A percentile compares a stretch with the other conserved stretches of the same genome.
Evolutionary conservation across 2,113 vertebrate species (phyloP).

Genomic region (Hyaena hyaena): DNA sequence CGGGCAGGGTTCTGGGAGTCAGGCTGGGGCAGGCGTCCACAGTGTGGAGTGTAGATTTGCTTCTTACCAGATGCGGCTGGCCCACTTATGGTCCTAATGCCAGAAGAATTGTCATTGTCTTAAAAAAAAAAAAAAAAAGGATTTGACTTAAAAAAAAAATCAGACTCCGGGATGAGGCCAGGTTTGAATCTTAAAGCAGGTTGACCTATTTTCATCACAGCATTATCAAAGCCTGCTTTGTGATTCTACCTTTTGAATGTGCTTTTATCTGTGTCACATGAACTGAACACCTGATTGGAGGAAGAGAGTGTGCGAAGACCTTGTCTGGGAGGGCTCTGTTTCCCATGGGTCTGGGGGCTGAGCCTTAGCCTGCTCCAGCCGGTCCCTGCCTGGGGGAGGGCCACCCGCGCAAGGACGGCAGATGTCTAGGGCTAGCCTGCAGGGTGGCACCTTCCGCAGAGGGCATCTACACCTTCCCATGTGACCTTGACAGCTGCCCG

Average conservation of each 20-base stretch:
- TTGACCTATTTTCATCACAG: conserved; percentile 70
- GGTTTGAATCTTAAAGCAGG: conserved; percentile 66
- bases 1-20: not conserved
- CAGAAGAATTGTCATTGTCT: conserved; percentile 50
- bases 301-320: not conserved
- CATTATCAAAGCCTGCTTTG: conserved; percentile 71
- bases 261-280: conserved; percentile 51
- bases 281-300: conserved; percentile 16
- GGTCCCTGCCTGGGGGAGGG: not conserved
- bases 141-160: not conserved
- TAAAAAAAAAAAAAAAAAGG: conserved; percentile 24
- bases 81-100: conserved; percentile 14
- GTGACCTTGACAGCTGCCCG: conserved; percentile 19
- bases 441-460: not conserved
- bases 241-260: not conserved
- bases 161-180: conserved; percentile 14
- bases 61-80: conserved; percentile 45
- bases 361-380: not conserved
- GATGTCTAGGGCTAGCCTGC: not conserved
- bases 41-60: not conserved
- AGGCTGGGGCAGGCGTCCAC: not conserved
- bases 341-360: not conserved
- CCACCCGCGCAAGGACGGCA: not conserved
- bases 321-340: not conserved
- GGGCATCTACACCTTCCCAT: not conserved